Base-by-base conservation (phyloP, 2,888 invertebrate genomes). In the Brenthis ino region DNA sequence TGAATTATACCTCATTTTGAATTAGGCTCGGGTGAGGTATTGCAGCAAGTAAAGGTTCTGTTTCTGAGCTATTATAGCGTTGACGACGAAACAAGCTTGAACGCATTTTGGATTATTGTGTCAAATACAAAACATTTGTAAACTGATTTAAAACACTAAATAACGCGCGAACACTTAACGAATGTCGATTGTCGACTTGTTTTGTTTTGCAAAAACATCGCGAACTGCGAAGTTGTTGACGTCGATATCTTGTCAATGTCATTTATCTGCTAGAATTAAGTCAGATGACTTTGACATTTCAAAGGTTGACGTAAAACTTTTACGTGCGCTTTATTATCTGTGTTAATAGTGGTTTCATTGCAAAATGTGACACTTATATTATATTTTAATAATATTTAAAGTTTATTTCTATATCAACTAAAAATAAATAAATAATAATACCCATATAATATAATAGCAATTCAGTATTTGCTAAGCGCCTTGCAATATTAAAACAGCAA, bases 21-120 rank as follows among this genome's bases (percentile, higher is more conserved):
- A 63, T 68, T 61, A 64, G 51, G 24, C 67, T 68, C 47, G 64
- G 71, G 12, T 64, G 80, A 13, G 86, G 83, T 71, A 84, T 79
- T 13, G 87, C 83, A 24, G 86, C 77, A 65, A 91, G 71, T 60
- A 91, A 80, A 0, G 90, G 90, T 74, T 89, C 87, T 8, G 80
- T 82, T 72, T 90, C 91, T 2, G 81, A 72, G 68, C 80, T 83
- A 57, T 79, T 79, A 65, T 80, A 75, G 37, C 77, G 73, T 64
- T 75, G 69, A 65, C 82, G 80, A 72, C 89, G 82, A 67, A 77
- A 87, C 51, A 88, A 67, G 48, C 83, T 81, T 67, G 87, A 85
- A 71, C 86, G 84, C 92, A 91, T 91, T 80, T 76, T 86, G 76
- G 47, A 63, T 64, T 55, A 57, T 48, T 54, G 16, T 54, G 56